These are phyloP conservation scores for Apotomis capreana DNA, from an alignment of 2,888 invertebrate genomes.

Conservation along the genomic window DNA sequence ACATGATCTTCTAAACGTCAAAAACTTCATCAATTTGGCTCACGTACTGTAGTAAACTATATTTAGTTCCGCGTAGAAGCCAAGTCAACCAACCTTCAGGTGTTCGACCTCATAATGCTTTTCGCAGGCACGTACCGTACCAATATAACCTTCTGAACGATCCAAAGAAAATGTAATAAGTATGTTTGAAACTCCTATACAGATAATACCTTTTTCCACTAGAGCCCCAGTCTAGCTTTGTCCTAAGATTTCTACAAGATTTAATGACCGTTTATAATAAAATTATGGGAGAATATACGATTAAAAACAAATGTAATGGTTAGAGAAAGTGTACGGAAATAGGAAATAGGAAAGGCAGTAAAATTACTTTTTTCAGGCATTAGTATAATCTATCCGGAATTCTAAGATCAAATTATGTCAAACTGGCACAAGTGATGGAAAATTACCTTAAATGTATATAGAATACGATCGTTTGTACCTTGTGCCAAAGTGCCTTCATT, in stretches of 20 bases:
- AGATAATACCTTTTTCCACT: background rate
- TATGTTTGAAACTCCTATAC: background rate
- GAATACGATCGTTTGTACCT: too few relatives aligned
- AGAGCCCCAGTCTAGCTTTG: background rate
- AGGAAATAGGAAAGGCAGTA: too few relatives aligned
- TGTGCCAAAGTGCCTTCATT: too few relatives aligned
- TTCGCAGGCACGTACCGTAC: conserved; percentile 62
- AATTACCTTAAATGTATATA: too few relatives aligned
- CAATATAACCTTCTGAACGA: conserved; percentile 7
- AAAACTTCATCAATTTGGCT: conserved; percentile 17
- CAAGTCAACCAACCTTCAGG: conserved; percentile 61
- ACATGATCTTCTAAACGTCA: background rate
- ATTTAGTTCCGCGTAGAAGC: conserved; percentile 31
- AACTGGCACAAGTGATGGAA: too few relatives aligned
- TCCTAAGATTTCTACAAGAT: conserved; percentile 10
- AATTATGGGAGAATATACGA: too few relatives aligned
- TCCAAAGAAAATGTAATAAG: conserved; percentile 12
- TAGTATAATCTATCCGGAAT: too few relatives aligned
- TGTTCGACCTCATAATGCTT: conserved; percentile 70
- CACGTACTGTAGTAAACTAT: conserved; percentile 32
- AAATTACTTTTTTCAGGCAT: too few relatives aligned
- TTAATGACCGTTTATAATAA: background rate
- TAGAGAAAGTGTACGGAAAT: too few relatives aligned
- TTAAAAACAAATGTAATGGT: too few relatives aligned
- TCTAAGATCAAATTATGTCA: too few relatives aligned